phyloP scores from a whole-genome alignment of 2,113 vertebrate genomes.

The Crotalus helleri region DNA sequence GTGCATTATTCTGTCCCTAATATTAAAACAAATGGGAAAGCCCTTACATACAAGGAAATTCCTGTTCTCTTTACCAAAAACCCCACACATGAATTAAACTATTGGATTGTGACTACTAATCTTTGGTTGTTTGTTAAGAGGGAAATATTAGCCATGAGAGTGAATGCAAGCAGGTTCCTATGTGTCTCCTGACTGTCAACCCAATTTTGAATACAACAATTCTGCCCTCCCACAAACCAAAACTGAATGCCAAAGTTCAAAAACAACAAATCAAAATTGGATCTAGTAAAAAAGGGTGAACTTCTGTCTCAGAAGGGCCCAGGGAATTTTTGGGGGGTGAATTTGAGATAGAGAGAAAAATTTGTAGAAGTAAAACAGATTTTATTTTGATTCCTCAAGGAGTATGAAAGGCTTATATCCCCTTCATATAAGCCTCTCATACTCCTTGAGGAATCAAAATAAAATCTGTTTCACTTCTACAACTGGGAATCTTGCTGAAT shows the following conservation, averaged over 20 bases:
- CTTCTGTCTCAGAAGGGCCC: neutral
- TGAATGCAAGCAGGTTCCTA: neutral
- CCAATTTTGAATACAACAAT: neutral
- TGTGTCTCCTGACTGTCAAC: neutral
- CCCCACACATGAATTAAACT: neutral
- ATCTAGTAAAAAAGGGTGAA: neutral
- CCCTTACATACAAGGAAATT: neutral
- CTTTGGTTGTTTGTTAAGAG: neutral
- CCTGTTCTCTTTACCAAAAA: neutral
- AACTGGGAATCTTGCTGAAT: neutral
- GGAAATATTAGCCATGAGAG: neutral
- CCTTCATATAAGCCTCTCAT: neutral
- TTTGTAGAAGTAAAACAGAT: neutral
- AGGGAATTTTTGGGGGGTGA: neutral
- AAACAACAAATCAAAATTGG: neutral
- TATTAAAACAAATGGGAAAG: neutral
- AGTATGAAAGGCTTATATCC: neutral
- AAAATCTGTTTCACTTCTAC: neutral
- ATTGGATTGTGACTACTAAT: neutral
- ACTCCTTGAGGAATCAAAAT: neutral
- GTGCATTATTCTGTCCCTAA: neutral
- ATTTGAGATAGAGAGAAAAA: neutral
- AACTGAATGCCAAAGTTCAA: neutral
- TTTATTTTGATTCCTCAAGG: neutral
- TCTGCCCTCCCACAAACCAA: neutral